Conservation (phyloP, 2,888 invertebrate species). For the Drosophila lacicola region DNA sequence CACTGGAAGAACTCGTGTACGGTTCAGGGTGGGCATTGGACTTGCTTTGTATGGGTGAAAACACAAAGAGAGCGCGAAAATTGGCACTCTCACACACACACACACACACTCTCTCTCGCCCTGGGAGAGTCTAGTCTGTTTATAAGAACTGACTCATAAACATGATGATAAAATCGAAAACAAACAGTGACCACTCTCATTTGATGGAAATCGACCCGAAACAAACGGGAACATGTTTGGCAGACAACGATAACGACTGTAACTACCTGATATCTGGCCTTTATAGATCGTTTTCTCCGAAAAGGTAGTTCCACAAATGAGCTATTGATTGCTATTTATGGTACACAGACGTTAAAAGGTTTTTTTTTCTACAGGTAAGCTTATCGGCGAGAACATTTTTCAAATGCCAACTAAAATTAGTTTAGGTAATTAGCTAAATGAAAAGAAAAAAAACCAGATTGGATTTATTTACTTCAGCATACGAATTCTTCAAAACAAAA, state of each 20-base stretch:
- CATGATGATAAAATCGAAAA: slow-evolving; percentile 16
- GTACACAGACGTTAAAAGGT: too few relatives aligned
- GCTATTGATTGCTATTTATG: too few relatives aligned
- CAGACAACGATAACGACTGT: slow-evolving; percentile 28
- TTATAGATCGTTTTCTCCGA: neutral
- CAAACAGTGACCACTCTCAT: slow-evolving; percentile 3
- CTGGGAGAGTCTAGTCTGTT: slow-evolving; percentile 13
- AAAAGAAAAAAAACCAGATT: slow-evolving; percentile 49
- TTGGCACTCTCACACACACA: neutral
- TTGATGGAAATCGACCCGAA: slow-evolving; percentile 8
- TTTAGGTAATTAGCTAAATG: slow-evolving; percentile 22
- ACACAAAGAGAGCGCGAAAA: slow-evolving; percentile 7
- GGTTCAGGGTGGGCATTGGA: slow-evolving; percentile 18
- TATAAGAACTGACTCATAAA: slow-evolving; percentile 24
- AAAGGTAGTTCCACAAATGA: too few relatives aligned
- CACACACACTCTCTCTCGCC: neutral
- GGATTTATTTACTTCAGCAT: slow-evolving; percentile 75
- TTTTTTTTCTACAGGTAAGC: too few relatives aligned
- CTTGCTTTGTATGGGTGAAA: slow-evolving; percentile 39
- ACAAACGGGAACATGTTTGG: neutral
- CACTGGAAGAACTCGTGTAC: slow-evolving; percentile 13
- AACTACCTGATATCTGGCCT: neutral
- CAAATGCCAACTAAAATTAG: too few relatives aligned
- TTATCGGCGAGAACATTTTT: too few relatives aligned
- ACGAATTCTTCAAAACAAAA: slow-evolving; percentile 70